Evolutionary conservation across 2,888 invertebrate genomes (phyloP), one percentile per base, ranked within the genome.

Genomic region (Pristionchus maxplancki): DNA sequence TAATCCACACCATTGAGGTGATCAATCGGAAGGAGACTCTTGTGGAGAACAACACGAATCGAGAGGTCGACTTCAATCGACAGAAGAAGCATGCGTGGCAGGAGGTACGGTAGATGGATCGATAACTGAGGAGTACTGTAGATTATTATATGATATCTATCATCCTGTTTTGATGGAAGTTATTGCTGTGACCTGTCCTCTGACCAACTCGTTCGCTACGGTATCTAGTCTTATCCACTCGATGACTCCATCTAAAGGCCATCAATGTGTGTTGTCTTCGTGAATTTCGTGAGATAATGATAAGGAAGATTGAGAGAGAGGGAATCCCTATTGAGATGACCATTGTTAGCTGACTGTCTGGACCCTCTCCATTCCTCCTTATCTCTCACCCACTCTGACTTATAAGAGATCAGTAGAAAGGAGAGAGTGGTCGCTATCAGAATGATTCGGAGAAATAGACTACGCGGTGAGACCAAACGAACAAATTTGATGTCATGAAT

Each of bases 41-140:
- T 4, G 88, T 88, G 28, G 88, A 88, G 88, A 88, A 88, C 88
- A 88, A 88, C 62, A 88, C 88, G 34, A 88, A 88, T 44, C 37
- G 88, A 28, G 88, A 88, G 44, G 88, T 88, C 58, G 88, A 88
- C 81, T 88, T 88, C 81, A 88, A 88, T 44, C 24, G 81, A 44
- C 88, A 81, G 88, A 88, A 88, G 81, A 88, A 88, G 62, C 88
- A 88, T 11, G 88, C 88, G n/a, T 88, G 88, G 88, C 78, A 78
- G 40, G 88, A 88, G 88, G 88, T 88, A 53, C 53, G 78, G 82
- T 83, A 53, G 44, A 44, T 0, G 40, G 40, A 78, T 78, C 78
- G 78, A 48, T 48, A 44, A 74, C 71, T 74, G 71, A 78, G 20
- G 71, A 37, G 37, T 11, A 13, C n/a, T 44, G 40, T 74, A 40